A percentile compares a stretch with the other conserved stretches of the same genome.
phyloP scores from a whole-genome alignment of 2,113 vertebrate species.

The Corvus moneduloides region DNA sequence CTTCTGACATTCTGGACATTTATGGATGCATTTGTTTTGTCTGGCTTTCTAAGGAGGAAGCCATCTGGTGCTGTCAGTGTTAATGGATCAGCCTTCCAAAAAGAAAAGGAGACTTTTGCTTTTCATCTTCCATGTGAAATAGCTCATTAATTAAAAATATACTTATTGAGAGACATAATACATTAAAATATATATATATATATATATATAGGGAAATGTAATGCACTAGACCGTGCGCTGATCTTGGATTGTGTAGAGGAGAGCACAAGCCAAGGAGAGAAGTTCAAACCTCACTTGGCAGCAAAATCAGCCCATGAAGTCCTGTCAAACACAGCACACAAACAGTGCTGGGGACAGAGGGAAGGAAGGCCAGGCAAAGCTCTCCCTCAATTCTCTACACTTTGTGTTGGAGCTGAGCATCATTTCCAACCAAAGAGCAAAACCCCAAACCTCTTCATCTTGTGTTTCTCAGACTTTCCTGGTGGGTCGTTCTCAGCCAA shows the following conservation, averaged over 20 bases:
- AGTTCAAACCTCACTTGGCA: background rate
- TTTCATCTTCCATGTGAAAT: background rate
- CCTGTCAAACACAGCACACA: background rate
- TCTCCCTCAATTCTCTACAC: background rate
- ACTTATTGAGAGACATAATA: background rate
- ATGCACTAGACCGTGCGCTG: no score
- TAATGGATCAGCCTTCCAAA: background rate
- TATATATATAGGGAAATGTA: background rate
- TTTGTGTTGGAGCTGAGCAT: background rate
- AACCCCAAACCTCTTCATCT: background rate
- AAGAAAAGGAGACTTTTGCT: background rate
- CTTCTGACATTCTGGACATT: background rate
- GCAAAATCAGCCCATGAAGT: background rate
- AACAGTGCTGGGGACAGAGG: background rate
- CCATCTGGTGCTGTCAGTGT: slow-evolving; percentile 3
- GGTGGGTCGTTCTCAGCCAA: background rate
- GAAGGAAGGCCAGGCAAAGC: background rate
- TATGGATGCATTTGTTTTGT: background rate
- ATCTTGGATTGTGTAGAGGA: background rate
- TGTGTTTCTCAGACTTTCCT: background rate
- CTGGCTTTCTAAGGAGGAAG: background rate
- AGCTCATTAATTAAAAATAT: background rate
- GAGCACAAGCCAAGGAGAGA: background rate
- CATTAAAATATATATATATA: background rate
- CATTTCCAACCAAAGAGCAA: background rate